Evolutionary conservation across 2,888 invertebrate species (phyloP).

Genomic region (Teleiodes luculella): DNA sequence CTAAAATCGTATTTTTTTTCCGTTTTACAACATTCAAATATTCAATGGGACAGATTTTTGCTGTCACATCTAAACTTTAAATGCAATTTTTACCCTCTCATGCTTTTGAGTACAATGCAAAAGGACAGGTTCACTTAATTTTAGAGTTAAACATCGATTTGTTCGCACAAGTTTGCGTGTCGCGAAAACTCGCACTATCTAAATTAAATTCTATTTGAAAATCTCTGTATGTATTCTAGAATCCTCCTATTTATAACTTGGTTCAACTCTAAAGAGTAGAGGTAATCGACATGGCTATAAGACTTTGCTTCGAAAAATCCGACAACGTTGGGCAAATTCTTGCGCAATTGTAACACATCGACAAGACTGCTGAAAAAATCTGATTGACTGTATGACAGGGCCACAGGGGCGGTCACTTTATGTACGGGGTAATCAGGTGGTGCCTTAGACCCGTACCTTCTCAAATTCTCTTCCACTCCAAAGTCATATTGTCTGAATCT

Average conservation of each 20-base stretch:
- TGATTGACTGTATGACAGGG: slow-evolving; percentile 43
- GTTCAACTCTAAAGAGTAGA: slow-evolving; percentile 50
- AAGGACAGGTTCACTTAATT: too few relatives aligned
- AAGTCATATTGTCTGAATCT: slow-evolving; percentile 35
- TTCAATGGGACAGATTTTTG: too few relatives aligned
- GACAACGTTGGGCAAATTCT: slow-evolving; percentile 71
- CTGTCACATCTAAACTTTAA: too few relatives aligned
- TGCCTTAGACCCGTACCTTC: slow-evolving; percentile 22
- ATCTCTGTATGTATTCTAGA: neutral
- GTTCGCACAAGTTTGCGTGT: too few relatives aligned
- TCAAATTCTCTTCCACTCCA: slow-evolving; percentile 27
- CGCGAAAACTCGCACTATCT: too few relatives aligned
- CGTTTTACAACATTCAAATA: too few relatives aligned
- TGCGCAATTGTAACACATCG: slow-evolving; percentile 76
- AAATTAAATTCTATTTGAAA: neutral
- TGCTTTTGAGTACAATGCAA: too few relatives aligned
- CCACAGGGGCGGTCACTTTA: neutral
- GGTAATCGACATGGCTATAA: slow-evolving; percentile 62
- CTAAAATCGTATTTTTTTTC: too few relatives aligned
- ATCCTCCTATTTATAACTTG: neutral
- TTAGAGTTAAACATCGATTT: too few relatives aligned
- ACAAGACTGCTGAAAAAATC: slow-evolving; percentile 81
- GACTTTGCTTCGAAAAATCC: slow-evolving; percentile 77
- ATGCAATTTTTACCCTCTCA: too few relatives aligned
- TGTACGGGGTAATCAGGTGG: slow-evolving; percentile 29